Evolutionary conservation across 1,140 invertebrate species (phyloP), one percentile per base, ranked within the genome.

Genomic region (Melanaphis sacchari): DNA sequence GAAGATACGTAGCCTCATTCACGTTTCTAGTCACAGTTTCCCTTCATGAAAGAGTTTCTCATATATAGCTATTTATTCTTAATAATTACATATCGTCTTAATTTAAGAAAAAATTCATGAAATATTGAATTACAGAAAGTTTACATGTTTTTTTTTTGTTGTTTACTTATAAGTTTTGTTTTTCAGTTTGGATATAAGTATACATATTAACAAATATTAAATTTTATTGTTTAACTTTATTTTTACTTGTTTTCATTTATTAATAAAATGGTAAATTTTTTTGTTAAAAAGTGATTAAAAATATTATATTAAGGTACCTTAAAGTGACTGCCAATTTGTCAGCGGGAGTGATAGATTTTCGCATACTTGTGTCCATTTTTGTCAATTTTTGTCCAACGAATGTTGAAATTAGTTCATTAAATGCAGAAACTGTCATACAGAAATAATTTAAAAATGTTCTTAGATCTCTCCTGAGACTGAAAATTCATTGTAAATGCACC

Each of bases 291-390:
- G 26, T 41, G 38, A 26, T 41, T 84, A 81, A 81, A 81, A 84
- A 26, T 84, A 84, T 84, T 84, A 84, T 41, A 41, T 84, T 52
- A n/a, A n/a, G n/a, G n/a, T 90, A 54, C 89, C 89, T 52, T 6
- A 90, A 36, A 90, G 89, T 90, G 46, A 85, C 84, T 85, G 84
- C 84, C 7, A 85, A 85, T 85, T 85, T 85, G 43, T 85, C 84
- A 85, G 41, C 84, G 24, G 84, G 40, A 85, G 40, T 85, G 9
- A 85, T 43, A 31, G 84, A 11, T 85, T 85, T 41, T 85, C 84
- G 84, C 84, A 43, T 87, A 43, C 46, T 87, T 43, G 84, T 87
- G 11, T 87, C 84, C 22, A 49, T 88, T 87, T 87, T 87, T 46
- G n/a, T 87, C 41, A 85, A 41, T 85, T 85, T 85, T 40, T 84